Evolutionary conservation across 2,113 vertebrate species (phyloP), one percentile per base, ranked within the genome.

Genomic region (Myotis yumanensis): DNA sequence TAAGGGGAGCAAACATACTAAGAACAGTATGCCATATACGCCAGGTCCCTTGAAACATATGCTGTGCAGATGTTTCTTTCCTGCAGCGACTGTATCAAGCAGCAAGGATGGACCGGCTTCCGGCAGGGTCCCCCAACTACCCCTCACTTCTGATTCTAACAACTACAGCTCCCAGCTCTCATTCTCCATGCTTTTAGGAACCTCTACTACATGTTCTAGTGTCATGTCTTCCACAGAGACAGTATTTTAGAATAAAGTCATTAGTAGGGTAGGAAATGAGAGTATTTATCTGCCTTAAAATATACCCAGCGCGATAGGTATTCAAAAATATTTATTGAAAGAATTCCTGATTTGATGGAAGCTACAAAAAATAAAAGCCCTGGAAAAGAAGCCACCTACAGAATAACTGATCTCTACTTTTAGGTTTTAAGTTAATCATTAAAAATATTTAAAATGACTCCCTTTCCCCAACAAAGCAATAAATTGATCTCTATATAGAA

Each of bases 361-460:
- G 30, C 32, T 81, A 76, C 28, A 43, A 32, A 79, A 43, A 22
- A 25, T 93, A 52, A 93, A 79, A 89, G 25, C 30, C 40, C 32
- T 86, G 32, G 48, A 46, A 62, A 77, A 52, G 43, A 77, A 32
- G 12, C 52, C 16, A 25, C 68, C 23, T 48, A 37, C 5, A 86
- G 66, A 92, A 64, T 43, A 76, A 71, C 0, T 76, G 17, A 40
- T 64, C 90, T 66, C 9, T 28, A 15, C 43, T 40, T 87, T 84
- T 35, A 75, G 25, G 11, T 25, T 83, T 91, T 80, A 85, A 71
- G 11, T 23, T 57, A 68, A 46, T 90, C 37, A 25, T 54, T 71
- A 69, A 89, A 93, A 87, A 84, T 80, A 76, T 32, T 80, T 87
- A 87, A 66, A 94, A 73, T 84, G 32, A 32, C 30, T 30, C 48